Conservation (phyloP, 2,797 vertebrate genomes). For the Merluccius polli region DNA sequence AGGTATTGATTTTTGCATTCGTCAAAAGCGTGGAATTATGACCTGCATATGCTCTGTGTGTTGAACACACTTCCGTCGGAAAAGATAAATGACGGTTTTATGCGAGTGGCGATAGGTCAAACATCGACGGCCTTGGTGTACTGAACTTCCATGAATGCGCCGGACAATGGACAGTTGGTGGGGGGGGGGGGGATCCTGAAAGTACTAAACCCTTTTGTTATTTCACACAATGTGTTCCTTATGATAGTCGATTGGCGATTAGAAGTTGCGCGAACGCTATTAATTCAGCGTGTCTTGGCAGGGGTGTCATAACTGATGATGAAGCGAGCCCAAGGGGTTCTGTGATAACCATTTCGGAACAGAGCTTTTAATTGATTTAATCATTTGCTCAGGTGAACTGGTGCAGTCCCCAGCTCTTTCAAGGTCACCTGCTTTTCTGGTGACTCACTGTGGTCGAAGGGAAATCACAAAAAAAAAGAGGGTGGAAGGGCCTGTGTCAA, state of each 20-base stretch:
- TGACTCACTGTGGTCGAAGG: conserved; percentile 13
- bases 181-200: background rate
- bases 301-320: conserved; percentile 18
- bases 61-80: conserved; percentile 45
- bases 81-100: conserved; percentile 41
- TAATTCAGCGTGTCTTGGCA: conserved; percentile 21
- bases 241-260: conserved; percentile 23
- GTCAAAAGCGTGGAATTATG: conserved; percentile 52
- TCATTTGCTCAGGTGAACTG: conserved; percentile 30
- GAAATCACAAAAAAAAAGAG: background rate
- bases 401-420: conserved; percentile 22
- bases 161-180: background rate
- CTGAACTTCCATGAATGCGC: background rate
- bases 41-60: conserved; percentile 46
- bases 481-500: conserved; percentile 6
- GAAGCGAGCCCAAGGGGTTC: conserved; percentile 4
- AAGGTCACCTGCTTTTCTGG: conserved; percentile 25
- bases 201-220: background rate
- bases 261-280: conserved; percentile 24
- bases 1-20: conserved; percentile 62
- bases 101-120: conserved; percentile 25
- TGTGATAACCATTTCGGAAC: conserved; percentile 26
- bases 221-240: conserved; percentile 5
- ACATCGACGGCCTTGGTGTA: conserved; percentile 13
- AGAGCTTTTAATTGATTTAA: conserved; percentile 37